Evolutionary conservation across 1,140 invertebrate genomes (phyloP).

Genomic region (Augochlora pura): DNA sequence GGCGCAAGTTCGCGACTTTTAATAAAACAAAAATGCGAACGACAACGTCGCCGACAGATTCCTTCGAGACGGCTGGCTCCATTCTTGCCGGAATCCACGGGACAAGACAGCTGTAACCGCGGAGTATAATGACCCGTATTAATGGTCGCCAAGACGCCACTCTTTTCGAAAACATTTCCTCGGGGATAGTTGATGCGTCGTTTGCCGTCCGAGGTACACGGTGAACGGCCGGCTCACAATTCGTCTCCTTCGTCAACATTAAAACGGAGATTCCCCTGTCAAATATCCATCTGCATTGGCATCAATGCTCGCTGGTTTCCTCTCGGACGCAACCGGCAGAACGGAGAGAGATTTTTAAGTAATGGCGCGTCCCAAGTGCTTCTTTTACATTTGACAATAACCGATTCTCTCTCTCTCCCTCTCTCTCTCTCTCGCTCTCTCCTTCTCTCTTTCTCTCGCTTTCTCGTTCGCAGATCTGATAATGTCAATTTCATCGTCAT

Average conservation of each 20-base stretch:
- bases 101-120: conserved; percentile 21
- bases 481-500: not conserved
- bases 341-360: conserved; percentile 50
- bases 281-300: conserved; percentile 40
- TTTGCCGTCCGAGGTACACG: conserved; percentile 16
- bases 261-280: conserved; percentile 32
- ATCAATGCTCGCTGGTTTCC: conserved; percentile 33
- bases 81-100: conserved; percentile 6
- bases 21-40: conserved; percentile 48
- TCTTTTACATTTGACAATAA: conserved; percentile 28
- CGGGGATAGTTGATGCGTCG: conserved; percentile 24
- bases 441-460: too few relatives aligned
- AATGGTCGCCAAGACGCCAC: conserved; percentile 30
- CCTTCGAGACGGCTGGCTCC: conserved; percentile 18
- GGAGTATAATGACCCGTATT: conserved; percentile 44
- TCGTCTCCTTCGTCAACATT: conserved; percentile 15
- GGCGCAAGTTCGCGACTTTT: conserved; percentile 9
- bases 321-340: not conserved
- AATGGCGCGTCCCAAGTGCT: conserved; percentile 50
- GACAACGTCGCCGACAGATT: not conserved
- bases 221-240: conserved; percentile 26
- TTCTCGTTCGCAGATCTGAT: not conserved
- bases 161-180: conserved; percentile 34
- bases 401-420: not conserved
- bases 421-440: too few relatives aligned